These are phyloP conservation scores for Chiloscyllium punctatum DNA, from an alignment of 2,797 vertebrate genomes.

Conservation along the genomic window DNA sequence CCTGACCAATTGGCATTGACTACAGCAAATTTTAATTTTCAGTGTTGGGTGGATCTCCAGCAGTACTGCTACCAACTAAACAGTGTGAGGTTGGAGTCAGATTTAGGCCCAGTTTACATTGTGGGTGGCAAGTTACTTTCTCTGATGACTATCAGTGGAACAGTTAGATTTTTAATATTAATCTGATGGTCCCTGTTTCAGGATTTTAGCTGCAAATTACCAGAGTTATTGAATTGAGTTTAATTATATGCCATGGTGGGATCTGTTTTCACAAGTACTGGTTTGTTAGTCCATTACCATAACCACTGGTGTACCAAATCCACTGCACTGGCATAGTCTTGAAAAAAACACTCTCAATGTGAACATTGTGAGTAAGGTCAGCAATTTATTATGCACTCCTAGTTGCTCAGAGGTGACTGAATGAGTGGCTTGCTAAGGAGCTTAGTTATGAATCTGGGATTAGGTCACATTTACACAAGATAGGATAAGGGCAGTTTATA, in stretches of 20 bases:
- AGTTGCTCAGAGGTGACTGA: neutral
- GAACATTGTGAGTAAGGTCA: neutral
- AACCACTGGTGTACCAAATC: too few relatives aligned
- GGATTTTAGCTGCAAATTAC: too few relatives aligned
- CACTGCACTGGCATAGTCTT: too few relatives aligned
- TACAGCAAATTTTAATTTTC: neutral
- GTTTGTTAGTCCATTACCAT: too few relatives aligned
- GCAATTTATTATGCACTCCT: neutral
- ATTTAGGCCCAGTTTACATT: too few relatives aligned
- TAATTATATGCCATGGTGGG: too few relatives aligned
- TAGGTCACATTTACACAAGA: neutral
- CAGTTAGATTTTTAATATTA: too few relatives aligned
- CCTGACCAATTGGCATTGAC: neutral
- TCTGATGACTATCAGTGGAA: too few relatives aligned
- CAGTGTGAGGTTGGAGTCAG: neutral
- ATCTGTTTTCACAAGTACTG: too few relatives aligned
- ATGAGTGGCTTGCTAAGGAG: neutral
- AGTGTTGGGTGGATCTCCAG: neutral
- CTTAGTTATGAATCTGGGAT: neutral
- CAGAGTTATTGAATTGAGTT: too few relatives aligned
- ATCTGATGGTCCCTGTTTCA: too few relatives aligned
- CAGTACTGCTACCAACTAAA: neutral
- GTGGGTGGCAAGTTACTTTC: too few relatives aligned
- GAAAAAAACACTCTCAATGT: neutral
- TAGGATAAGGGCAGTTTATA: neutral